Percentiles rank a stretch among this genome's conserved stretches.
Evolutionary conservation across 2,797 vertebrate genomes (phyloP).

Genomic region (Loris lydekkerianus): DNA sequence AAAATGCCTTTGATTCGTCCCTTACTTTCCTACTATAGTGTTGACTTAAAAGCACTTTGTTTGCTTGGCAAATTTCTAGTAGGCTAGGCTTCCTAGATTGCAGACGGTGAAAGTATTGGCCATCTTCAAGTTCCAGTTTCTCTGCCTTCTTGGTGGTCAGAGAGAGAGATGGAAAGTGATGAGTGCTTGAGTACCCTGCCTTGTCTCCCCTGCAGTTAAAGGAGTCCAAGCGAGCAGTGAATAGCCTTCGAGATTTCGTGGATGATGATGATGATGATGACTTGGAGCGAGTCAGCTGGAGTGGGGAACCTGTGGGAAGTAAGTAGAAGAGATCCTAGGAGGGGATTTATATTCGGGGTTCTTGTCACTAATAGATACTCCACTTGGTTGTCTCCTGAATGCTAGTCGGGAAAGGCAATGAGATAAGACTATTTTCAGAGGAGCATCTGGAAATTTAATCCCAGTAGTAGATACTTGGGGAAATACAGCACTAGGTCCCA

Average conservation of each 20-base stretch:
- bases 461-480: not conserved
- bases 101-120: not conserved
- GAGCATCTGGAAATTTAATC: not conserved
- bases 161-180: not conserved
- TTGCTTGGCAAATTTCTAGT: not conserved
- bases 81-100: not conserved
- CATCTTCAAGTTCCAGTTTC: not conserved
- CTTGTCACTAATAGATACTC: not conserved
- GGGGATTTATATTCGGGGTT: not conserved
- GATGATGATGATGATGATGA: conserved; percentile 93
- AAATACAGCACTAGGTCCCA: not conserved
- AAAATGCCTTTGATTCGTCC: not conserved
- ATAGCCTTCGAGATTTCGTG: conserved; percentile 92
- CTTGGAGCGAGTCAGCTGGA: conserved; percentile 97
- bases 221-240: conserved; percentile 95
- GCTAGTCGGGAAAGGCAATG: not conserved
- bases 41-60: not conserved
- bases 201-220: conserved; percentile 90
- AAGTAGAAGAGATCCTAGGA: conserved; percentile 84
- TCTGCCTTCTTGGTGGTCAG: not conserved
- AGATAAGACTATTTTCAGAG: not conserved
- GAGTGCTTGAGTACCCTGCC: not conserved
- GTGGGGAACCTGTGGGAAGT: conserved; percentile 97
- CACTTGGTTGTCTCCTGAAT: not conserved
- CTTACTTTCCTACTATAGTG: not conserved